phyloP scores from a whole-genome alignment of 2,113 vertebrate genomes.

The Odocoileus virginianus region DNA sequence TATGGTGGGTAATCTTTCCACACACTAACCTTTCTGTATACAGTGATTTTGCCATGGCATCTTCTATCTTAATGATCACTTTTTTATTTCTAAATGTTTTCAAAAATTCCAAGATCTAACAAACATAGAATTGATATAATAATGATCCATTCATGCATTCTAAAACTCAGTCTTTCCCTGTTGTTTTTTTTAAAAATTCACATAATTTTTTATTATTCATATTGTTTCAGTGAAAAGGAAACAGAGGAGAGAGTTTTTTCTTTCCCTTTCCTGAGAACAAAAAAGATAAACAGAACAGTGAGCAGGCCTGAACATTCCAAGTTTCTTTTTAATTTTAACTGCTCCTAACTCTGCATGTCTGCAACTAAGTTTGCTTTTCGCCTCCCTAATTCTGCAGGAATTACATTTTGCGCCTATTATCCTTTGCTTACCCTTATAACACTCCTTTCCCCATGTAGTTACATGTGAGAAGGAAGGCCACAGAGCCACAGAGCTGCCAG shows the following conservation, averaged over 20 bases:
- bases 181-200: not conserved
- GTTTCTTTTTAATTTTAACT: not conserved
- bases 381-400: not conserved
- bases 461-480: not conserved
- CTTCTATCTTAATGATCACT: not conserved
- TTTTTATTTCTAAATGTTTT: not conserved
- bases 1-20: not conserved
- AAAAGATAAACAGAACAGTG: not conserved
- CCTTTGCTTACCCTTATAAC: not conserved
- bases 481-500: not conserved
- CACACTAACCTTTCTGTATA: not conserved
- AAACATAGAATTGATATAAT: not conserved
- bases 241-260: not conserved
- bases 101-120: not conserved
- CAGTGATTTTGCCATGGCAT: not conserved
- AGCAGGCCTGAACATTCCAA: not conserved
- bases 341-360: not conserved
- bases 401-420: not conserved
- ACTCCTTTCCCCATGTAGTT: not conserved
- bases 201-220: not conserved
- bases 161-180: not conserved
- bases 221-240: not conserved
- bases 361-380: not conserved
- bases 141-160: not conserved
- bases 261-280: not conserved